A percentile compares a stretch with the other conserved stretches of the same genome.
Evolutionary conservation across 1,140 invertebrate genomes (phyloP).

Genomic region (Gerris buenoi): DNA sequence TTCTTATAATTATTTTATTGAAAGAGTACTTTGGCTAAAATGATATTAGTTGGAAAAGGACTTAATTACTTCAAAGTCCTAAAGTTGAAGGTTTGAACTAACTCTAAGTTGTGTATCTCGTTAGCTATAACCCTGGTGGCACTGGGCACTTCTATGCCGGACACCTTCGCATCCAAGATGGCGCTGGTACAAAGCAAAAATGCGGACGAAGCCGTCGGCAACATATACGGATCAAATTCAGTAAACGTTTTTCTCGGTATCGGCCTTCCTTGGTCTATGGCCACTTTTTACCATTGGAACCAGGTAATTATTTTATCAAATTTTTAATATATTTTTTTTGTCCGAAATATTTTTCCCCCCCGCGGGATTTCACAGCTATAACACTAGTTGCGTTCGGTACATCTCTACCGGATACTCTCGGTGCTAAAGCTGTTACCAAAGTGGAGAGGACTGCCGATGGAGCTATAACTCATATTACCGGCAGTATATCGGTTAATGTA

Average conservation of each 20-base stretch:
- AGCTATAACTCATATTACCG: slow-evolving; percentile 56
- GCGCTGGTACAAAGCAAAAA: slow-evolving; percentile 48
- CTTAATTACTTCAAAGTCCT: too few species aligned
- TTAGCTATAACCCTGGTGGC: slow-evolving; percentile 53
- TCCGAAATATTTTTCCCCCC: too few species aligned
- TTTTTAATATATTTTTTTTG: slow-evolving; percentile 6
- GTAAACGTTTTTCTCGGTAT: slow-evolving; percentile 54
- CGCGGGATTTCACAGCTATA: slow-evolving; percentile 39
- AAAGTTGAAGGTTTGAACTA: neutral
- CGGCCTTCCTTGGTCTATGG: slow-evolving; percentile 46
- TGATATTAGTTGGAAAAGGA: too few species aligned
- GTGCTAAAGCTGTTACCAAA: slow-evolving; percentile 48
- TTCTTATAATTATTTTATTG: too few species aligned
- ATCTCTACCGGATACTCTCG: slow-evolving; percentile 52
- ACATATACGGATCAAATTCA: slow-evolving; percentile 58
- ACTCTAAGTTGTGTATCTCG: neutral
- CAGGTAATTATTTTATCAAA: slow-evolving; percentile 18
- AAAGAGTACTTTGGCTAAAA: too few species aligned
- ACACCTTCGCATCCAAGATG: slow-evolving; percentile 49
- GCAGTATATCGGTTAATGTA: slow-evolving; percentile 57
- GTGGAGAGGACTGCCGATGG: slow-evolving; percentile 54
- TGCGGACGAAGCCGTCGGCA: slow-evolving; percentile 56
- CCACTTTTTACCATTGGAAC: slow-evolving; percentile 36
- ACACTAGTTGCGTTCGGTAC: slow-evolving; percentile 57
- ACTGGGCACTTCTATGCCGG: slow-evolving; percentile 53